Conservation (phyloP, 64 coral and sea anemone species). For the Stichodactyla mertensii region DNA sequence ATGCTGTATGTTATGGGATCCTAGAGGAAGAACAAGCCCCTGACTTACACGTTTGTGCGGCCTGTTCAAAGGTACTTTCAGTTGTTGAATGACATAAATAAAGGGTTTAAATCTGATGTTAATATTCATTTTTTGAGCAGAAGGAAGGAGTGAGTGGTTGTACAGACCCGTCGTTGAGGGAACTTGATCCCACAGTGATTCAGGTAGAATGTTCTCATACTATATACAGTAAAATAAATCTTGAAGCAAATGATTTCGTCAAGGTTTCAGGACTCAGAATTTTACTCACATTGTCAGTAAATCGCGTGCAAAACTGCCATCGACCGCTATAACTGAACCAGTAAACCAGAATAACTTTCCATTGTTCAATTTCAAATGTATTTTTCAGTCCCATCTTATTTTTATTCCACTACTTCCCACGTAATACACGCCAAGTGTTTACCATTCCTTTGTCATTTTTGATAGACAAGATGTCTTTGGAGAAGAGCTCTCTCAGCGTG, state of each 20-base stretch:
- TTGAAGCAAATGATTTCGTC: too few relatives aligned
- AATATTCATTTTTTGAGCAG: not conserved
- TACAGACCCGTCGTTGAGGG: constrained; percentile 60
- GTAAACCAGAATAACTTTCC: too few relatives aligned
- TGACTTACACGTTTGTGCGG: constrained; percentile 73
- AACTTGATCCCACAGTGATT: constrained; percentile 39
- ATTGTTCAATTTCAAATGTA: too few relatives aligned
- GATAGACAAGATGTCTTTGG: constrained; percentile 82
- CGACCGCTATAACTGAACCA: too few relatives aligned
- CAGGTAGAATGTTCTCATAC: constrained; percentile 38
- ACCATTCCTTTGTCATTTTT: not conserved
- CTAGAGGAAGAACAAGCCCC: constrained; percentile 85
- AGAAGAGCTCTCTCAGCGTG: constrained; percentile 81
- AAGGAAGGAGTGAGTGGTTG: constrained; percentile 54
- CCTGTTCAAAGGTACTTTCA: constrained; percentile 62
- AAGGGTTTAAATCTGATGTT: not conserved
- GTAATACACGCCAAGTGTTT: not conserved
- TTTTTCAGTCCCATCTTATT: too few relatives aligned
- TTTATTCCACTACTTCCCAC: not conserved
- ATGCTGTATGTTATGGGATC: constrained; percentile 79
- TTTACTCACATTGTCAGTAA: too few relatives aligned
- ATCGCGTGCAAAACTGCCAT: too few relatives aligned
- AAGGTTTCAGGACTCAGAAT: too few relatives aligned
- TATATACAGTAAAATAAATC: too few relatives aligned
- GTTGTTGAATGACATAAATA: not conserved